Conservation (phyloP, 2,113 vertebrate genomes). For the Scolopax mira region DNA sequence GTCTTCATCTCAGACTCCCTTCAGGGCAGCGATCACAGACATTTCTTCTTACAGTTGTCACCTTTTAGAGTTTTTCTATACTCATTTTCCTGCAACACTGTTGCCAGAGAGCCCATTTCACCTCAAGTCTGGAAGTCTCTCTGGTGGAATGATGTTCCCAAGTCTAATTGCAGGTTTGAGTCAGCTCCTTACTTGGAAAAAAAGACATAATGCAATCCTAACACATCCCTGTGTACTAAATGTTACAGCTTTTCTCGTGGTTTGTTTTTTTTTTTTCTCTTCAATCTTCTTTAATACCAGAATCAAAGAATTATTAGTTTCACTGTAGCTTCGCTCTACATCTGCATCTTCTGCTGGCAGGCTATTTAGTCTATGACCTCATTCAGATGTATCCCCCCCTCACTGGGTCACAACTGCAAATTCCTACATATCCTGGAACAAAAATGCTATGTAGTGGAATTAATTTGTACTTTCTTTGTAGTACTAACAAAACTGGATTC, state of each 20-base stretch:
- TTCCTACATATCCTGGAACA: constrained; percentile 1
- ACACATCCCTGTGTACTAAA: neutral
- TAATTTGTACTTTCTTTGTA: neutral
- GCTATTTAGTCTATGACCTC: neutral
- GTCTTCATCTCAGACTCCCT: neutral
- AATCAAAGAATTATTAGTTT: neutral
- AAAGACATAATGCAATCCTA: neutral
- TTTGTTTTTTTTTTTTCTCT: neutral
- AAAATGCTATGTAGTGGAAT: neutral
- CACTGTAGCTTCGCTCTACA: neutral
- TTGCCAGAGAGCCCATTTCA: neutral
- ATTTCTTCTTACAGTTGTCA: neutral
- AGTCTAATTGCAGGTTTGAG: neutral
- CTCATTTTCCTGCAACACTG: neutral
- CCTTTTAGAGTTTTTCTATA: neutral
- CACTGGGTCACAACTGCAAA: constrained; percentile 4
- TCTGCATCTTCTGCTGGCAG: neutral
- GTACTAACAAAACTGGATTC: neutral
- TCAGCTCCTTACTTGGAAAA: neutral
- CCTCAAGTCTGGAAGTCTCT: neutral
- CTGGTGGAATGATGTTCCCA: neutral
- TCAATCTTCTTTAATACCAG: neutral
- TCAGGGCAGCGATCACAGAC: neutral
- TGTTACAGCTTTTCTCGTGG: neutral
- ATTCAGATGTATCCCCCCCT: neutral